Evolutionary conservation across 2,888 invertebrate species (phyloP).

Genomic region (Caenorhabditis doughertyi): DNA sequence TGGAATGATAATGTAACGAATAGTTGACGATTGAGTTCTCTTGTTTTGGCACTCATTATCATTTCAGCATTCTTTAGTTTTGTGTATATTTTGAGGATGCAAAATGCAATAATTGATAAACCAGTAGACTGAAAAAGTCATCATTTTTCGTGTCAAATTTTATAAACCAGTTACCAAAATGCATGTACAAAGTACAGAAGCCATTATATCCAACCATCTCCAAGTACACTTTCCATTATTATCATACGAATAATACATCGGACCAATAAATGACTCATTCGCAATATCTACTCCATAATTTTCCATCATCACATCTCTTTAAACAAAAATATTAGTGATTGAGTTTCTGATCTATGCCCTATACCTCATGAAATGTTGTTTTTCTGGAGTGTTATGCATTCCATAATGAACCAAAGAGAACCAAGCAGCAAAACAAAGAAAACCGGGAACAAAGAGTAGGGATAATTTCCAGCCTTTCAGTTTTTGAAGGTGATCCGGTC

Average conservation of each 20-base stretch:
- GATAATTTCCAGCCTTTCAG: not conserved
- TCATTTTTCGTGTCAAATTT: not conserved
- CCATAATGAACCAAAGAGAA: slow-evolving; percentile 19
- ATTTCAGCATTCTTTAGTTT: slow-evolving; percentile 8
- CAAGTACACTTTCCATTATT: not conserved
- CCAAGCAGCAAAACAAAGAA: slow-evolving; percentile 34
- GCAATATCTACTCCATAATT: slow-evolving; percentile 15
- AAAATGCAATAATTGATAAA: slow-evolving; percentile 25
- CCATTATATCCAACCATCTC: slow-evolving; percentile 23
- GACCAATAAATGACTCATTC: slow-evolving; percentile 33
- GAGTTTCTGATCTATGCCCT: not conserved
- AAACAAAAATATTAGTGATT: not conserved
- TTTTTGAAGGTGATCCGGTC: not conserved
- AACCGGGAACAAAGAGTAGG: slow-evolving; percentile 34
- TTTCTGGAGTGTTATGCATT: slow-evolving; percentile 31
- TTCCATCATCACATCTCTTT: slow-evolving; percentile 14
- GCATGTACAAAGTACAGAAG: slow-evolving; percentile 12
- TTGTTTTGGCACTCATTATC: slow-evolving; percentile 33
- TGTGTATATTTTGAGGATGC: slow-evolving; percentile 14
- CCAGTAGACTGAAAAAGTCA: not conserved
- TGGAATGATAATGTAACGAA: slow-evolving; percentile 39
- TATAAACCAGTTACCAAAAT: slow-evolving; percentile 22
- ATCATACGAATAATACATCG: slow-evolving; percentile 27
- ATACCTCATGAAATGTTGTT: slow-evolving; percentile 36
- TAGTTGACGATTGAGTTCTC: slow-evolving; percentile 37